A percentile compares a stretch with the other conserved stretches of the same genome.
These are phyloP conservation scores for Paedocypris sp. DNA, from an alignment of 2,113 vertebrate genomes.

Conservation along the genomic window DNA sequence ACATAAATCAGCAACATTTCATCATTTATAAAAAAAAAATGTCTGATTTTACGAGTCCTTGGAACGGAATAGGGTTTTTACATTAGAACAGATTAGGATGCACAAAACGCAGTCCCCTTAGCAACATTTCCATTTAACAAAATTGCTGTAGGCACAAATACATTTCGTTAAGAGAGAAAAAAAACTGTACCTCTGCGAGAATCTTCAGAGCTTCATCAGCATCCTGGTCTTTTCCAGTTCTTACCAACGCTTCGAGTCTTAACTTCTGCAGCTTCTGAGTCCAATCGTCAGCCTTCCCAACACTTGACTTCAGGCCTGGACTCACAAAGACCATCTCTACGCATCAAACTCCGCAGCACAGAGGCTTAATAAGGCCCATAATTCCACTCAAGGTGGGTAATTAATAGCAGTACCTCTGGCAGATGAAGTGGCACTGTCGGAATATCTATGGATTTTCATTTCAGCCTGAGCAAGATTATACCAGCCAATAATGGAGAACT, in stretches of 20 bases:
- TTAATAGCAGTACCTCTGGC: slow-evolving; percentile 63
- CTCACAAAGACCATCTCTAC: neutral
- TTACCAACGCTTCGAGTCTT: slow-evolving; percentile 69
- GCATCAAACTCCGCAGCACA: neutral
- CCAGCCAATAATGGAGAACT: slow-evolving; percentile 63
- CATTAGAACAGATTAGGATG: too few species aligned
- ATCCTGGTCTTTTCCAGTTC: slow-evolving; percentile 54
- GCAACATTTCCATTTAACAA: too few species aligned
- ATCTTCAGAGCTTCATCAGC: slow-evolving; percentile 68
- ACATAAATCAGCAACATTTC: too few species aligned
- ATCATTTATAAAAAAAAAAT: too few species aligned
- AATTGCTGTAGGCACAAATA: too few species aligned
- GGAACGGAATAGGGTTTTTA: too few species aligned
- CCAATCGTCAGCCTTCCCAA: slow-evolving; percentile 45
- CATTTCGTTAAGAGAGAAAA: too few species aligned
- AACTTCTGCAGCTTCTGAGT: slow-evolving; percentile 59
- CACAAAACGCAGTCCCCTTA: too few species aligned
- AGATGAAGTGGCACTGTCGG: slow-evolving; percentile 64
- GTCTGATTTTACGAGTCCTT: too few species aligned
- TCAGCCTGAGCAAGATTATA: slow-evolving; percentile 71
- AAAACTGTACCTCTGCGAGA: slow-evolving; percentile 69
- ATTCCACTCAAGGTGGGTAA: neutral
- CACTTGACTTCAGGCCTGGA: slow-evolving; percentile 48
- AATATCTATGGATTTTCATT: slow-evolving; percentile 70
- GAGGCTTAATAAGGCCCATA: neutral